Conservation (phyloP, 2,113 vertebrate genomes). For the Amphiprion ocellaris region DNA sequence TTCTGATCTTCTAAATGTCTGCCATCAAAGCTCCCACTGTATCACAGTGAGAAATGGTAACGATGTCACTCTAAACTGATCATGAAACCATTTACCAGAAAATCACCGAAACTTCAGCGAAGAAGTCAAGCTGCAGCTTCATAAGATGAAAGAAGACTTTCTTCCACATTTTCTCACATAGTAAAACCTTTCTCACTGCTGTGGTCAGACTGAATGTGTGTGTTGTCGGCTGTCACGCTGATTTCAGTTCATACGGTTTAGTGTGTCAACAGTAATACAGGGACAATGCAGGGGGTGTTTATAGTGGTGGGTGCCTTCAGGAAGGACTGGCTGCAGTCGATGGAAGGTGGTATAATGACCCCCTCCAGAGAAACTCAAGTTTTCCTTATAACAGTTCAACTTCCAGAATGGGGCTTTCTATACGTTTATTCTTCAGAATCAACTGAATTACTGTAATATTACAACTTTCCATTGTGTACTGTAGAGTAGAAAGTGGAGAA, state of each 20-base stretch:
- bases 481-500: no score
- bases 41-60: not conserved
- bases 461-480: no score
- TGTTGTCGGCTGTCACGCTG: slow-evolving; percentile 15
- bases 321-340: not conserved
- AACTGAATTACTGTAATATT: no score
- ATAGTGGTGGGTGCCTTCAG: not conserved
- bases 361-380: no score
- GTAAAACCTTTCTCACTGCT: not conserved
- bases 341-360: not conserved
- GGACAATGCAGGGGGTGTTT: not conserved
- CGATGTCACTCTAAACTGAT: not conserved
- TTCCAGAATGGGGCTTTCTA: no score
- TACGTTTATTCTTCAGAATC: no score
- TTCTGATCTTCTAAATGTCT: no score
- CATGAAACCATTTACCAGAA: not conserved
- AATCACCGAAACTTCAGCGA: no score
- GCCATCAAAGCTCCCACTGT: no score
- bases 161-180: slow-evolving; percentile 10
- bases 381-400: no score
- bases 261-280: not conserved
- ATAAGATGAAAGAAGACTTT: no score
- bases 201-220: slow-evolving; percentile 24
- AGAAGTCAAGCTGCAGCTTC: no score
- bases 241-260: slow-evolving; percentile 5